Evolutionary conservation across 2,797 vertebrate species (phyloP), one percentile per base, ranked within the genome.

Genomic region (Siniperca obscura): DNA sequence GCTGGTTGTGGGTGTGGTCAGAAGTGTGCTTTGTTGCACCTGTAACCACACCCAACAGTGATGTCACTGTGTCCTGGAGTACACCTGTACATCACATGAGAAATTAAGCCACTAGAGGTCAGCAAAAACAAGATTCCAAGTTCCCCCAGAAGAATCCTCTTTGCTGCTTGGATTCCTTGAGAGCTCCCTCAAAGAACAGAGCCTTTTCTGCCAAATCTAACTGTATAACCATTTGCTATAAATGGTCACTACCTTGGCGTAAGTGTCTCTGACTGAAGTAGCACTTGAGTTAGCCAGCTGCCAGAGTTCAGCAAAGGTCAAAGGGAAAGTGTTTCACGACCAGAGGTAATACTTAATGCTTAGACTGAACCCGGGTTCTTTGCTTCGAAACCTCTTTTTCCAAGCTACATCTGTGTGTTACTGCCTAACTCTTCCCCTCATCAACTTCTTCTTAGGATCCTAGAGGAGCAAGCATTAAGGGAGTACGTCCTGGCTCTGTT

Each of bases 401-500:
- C 21, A 22, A n/a, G 5, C n/a, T 67, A 2, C 25, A 12, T 27
- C 4, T 27, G 30, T n/a, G 27, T 59, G 30, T 73, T 22, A 2
- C 42, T 1, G 2, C 27, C 74, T 76, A 21, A 65, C 60, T 68
- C 42, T n/a, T 40, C 56, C n/a, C 68, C 30, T 57, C 42, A 0
- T 40, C 3, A 0, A 74, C 42, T 38, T 19, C 68, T 7, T 25
- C 2, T 21, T 91, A 99, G 98, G 94, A 94, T 97, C 82, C 96
- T 99, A 19, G 97, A 98, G 94, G 96, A 97, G 80, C 97, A 98
- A 93, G 96, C 97, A 0, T 91, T 98, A 72, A 96, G 97, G 4
- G 97, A 98, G 86, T 98, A 97, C 85, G 98, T 99, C 81, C 95
- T 98, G 81, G 97, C 98, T 30, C 95, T 97, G 91, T 99, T 99